phyloP scores from a whole-genome alignment of 2,888 invertebrate genomes.

The Sthenelais limicola region DNA sequence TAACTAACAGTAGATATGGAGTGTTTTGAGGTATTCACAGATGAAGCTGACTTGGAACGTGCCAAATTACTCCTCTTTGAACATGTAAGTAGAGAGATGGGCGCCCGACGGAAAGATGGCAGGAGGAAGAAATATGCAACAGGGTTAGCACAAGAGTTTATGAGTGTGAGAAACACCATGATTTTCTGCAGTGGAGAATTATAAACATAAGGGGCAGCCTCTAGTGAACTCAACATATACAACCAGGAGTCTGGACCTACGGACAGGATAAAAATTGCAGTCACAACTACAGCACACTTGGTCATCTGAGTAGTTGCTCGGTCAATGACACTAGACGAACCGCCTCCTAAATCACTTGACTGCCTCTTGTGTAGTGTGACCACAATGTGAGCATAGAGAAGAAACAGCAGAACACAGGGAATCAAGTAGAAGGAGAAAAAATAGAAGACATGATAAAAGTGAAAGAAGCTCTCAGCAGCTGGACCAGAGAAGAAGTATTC shows the following conservation, averaged over 20 bases:
- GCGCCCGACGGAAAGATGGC: slow-evolving; percentile 10
- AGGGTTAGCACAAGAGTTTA: slow-evolving; percentile 30
- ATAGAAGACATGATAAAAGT: slow-evolving; percentile 6
- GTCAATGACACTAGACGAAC: slow-evolving; percentile 9
- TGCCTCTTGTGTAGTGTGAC: background rate
- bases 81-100: too few relatives aligned
- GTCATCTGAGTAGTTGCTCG: slow-evolving; percentile 10
- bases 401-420: slow-evolving; percentile 4
- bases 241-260: slow-evolving; percentile 17
- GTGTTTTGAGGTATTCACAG: too few relatives aligned
- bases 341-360: background rate
- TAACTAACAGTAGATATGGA: too few relatives aligned
- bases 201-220: background rate
- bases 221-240: slow-evolving; percentile 19
- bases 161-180: slow-evolving; percentile 14
- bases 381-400: slow-evolving; percentile 10
- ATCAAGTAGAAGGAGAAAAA: slow-evolving; percentile 10
- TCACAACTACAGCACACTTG: slow-evolving; percentile 11
- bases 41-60: too few relatives aligned
- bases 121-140: slow-evolving; percentile 8
- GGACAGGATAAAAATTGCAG: slow-evolving; percentile 1
- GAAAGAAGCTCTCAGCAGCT: background rate
- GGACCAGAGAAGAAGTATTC: slow-evolving; percentile 8
- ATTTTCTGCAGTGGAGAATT: slow-evolving; percentile 23
- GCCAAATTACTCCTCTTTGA: too few relatives aligned